Evolutionary conservation across 2,113 vertebrate species (phyloP).

Genomic region (Calcarius ornatus): DNA sequence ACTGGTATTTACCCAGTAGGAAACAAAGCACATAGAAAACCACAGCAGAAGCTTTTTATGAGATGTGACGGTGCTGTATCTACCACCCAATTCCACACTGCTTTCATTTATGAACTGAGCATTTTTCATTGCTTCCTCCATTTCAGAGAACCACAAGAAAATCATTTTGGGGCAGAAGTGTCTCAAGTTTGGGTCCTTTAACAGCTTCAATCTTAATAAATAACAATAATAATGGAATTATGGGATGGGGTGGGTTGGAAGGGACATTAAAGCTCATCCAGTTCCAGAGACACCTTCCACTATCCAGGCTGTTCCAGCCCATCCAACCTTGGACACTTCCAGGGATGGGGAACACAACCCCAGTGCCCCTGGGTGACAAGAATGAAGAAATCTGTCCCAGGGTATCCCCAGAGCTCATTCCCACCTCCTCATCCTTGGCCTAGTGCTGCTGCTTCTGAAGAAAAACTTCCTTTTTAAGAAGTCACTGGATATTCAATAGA

Average conservation of each 20-base stretch:
- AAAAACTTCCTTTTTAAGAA: not conserved
- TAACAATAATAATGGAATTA: not conserved
- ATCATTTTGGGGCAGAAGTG: not conserved
- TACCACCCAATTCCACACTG: accelerated
- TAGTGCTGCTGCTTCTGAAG: accelerated
- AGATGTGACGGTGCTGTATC: not conserved
- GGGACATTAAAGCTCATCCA: not conserved
- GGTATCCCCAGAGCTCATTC: accelerated
- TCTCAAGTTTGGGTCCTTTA: not conserved
- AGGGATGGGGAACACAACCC: not conserved
- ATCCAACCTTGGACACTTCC: not conserved
- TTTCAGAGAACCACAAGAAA: not conserved
- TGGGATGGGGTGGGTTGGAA: not conserved
- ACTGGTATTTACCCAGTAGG: not conserved
- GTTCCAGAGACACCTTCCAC: not conserved
- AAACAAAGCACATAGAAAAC: not conserved
- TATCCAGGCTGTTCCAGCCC: not conserved
- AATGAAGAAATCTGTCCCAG: not conserved
- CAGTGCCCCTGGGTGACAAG: not conserved
- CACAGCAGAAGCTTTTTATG: not conserved
- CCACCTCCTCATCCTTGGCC: not conserved
- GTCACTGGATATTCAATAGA: not conserved
- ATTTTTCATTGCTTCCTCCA: not conserved
- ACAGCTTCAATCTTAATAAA: not conserved
- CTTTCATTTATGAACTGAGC: not conserved